phyloP scores from a whole-genome alignment of 2,888 invertebrate genomes.

The Homarus gammarus region DNA sequence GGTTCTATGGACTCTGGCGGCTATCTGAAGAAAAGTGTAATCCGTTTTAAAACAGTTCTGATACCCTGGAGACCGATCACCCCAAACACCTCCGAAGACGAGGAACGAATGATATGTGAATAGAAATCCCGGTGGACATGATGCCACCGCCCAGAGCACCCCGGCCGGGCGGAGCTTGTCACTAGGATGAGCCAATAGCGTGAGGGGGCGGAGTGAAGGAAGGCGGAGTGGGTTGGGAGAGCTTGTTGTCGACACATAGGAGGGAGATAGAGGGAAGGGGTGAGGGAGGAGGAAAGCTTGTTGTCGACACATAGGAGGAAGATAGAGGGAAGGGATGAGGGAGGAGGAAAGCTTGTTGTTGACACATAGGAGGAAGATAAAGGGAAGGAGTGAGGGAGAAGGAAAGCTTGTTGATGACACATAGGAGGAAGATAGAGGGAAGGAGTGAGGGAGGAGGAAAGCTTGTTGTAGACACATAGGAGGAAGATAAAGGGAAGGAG shows the following conservation, averaged over 20 bases:
- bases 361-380: too few relatives aligned
- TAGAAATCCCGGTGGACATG: conserved; percentile 15
- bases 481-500: too few relatives aligned
- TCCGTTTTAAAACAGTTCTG: not conserved
- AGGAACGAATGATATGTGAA: conserved; percentile 51
- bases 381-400: too few relatives aligned
- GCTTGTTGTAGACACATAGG: too few relatives aligned
- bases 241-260: not conserved
- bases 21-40: not conserved
- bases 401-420: too few relatives aligned
- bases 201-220: not conserved
- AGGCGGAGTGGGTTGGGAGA: not conserved
- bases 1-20: not conserved
- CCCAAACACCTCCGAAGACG: conserved; percentile 36
- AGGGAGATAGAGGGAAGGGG: not conserved
- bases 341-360: too few relatives aligned
- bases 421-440: too few relatives aligned
- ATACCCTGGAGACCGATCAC: not conserved
- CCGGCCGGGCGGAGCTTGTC: conserved; percentile 20
- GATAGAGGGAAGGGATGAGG: too few relatives aligned
- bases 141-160: conserved; percentile 4
- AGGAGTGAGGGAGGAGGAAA: too few relatives aligned
- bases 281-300: not conserved
- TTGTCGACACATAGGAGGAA: not conserved
- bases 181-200: not conserved